These are phyloP conservation scores for Ormyrus thymus DNA, from an alignment of 2,888 invertebrate genomes.

Conservation along the genomic window DNA sequence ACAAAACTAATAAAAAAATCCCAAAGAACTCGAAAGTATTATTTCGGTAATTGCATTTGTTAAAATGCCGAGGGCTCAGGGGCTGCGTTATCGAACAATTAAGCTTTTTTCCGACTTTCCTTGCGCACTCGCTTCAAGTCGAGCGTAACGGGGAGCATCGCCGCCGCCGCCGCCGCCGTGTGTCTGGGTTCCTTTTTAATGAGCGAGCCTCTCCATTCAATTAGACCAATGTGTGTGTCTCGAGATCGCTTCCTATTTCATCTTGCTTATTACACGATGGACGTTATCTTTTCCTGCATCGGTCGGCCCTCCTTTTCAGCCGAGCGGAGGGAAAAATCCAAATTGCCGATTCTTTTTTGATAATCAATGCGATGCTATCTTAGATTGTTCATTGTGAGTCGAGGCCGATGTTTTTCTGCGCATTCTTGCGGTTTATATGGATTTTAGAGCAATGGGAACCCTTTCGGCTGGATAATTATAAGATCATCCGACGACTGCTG, in stretches of 20 bases:
- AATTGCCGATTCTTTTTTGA: conserved; percentile 27
- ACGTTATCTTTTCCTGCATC: conserved; percentile 6
- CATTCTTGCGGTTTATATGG: too few species aligned
- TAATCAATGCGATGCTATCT: not conserved
- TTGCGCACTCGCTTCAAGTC: not conserved
- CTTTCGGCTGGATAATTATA: too few species aligned
- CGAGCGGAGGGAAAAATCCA: not conserved
- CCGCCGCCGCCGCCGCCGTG: not conserved
- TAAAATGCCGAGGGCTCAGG: conserved; percentile 62
- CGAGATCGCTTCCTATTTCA: not conserved
- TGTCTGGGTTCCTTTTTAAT: conserved; percentile 39
- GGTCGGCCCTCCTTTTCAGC: not conserved
- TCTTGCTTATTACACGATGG: not conserved
- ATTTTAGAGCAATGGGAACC: too few species aligned
- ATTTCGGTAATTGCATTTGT: conserved; percentile 66
- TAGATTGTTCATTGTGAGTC: too few species aligned
- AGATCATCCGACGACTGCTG: too few species aligned
- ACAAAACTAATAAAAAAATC: not conserved
- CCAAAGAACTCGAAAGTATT: not conserved
- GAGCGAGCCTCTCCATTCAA: conserved; percentile 36
- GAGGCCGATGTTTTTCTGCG: too few species aligned
- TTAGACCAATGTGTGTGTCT: conserved; percentile 37
- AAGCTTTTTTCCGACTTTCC: conserved; percentile 39
- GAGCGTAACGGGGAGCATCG: conserved; percentile 8
- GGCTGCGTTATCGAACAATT: conserved; percentile 41